Percentiles rank a stretch among this genome's conserved stretches.
phyloP scores from a whole-genome alignment of 2,797 vertebrate genomes.

The Tolypeutes matacus region DNA sequence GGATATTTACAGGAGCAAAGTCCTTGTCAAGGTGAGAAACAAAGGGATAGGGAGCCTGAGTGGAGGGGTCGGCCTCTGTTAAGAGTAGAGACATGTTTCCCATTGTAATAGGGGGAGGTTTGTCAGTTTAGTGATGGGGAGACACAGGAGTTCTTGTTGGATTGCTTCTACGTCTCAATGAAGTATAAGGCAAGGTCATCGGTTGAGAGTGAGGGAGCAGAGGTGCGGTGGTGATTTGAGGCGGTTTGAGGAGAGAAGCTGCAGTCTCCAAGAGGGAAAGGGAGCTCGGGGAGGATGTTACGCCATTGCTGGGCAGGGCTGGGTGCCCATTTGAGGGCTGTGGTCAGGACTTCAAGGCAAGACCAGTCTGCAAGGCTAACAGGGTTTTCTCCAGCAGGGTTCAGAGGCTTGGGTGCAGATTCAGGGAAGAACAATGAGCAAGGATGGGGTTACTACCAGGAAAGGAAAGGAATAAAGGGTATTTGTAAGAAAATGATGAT shows the following conservation, averaged over 20 bases:
- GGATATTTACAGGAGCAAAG: conserved; percentile 68
- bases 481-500: background rate
- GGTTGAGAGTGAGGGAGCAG: background rate
- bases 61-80: conserved; percentile 44
- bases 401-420: background rate
- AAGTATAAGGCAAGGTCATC: conserved; percentile 70
- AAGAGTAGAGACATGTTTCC: conserved; percentile 65
- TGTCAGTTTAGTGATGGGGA: conserved; percentile 69
- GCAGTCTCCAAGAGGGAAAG: background rate
- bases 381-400: background rate
- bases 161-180: conserved; percentile 61
- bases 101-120: conserved; percentile 27
- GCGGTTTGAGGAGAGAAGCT: background rate
- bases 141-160: conserved; percentile 65
- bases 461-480: background rate
- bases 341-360: background rate
- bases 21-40: conserved; percentile 77
- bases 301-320: background rate
- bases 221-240: background rate
- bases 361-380: background rate
- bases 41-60: background rate
- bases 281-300: background rate
- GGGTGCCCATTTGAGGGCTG: background rate
- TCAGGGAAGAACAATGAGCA: background rate
- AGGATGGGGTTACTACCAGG: background rate